Evolutionary conservation across 2,888 invertebrate species (phyloP), one percentile per base, ranked within the genome.

Genomic region (Peribatodes rhomboidaria): DNA sequence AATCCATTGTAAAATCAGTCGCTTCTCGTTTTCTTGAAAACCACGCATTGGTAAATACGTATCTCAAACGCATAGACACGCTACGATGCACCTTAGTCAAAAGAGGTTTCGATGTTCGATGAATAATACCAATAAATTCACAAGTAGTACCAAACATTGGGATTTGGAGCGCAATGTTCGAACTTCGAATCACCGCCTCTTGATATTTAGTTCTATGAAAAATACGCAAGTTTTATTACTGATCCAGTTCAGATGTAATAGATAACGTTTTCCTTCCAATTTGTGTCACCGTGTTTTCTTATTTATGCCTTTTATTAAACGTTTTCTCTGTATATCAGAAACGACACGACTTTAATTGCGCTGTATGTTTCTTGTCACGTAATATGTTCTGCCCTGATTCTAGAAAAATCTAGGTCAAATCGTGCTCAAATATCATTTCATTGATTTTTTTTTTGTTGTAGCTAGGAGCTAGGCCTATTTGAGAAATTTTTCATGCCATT

Each of bases 341-440:
- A 59, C 54, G 54, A 64, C 59, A 59, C 50, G 59, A 64, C 64
- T 55, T 64, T 59, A 63, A 63, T 63, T 63, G 47, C 53, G 33
- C 11, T 46, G 39, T 57, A 58, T 39, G 44, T 56, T 53, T 53
- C 20, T 63, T 58, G 53, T 53, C 58, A 58, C 57, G 33, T 57
- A 58, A 57, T 63, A 52, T 55, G 11, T 33, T 60, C 8, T 42
- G 54, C 14, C 22, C 44, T 52, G 44, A 27, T 49, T 52, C 20
- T 49, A 27, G 18, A 50, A 50, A 35, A 31, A 44, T 35, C 47
- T 46, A 39, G 57, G 58, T 53, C 20, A 20, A 20, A 42, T 33
- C 33, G 33, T 42, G 18, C 1, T 20, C 8, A 2, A 44, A 18
- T 37, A 42, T 44, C 2, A 20, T 10, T 20, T 20, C 11, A 20